phyloP scores from a whole-genome alignment of 2,888 invertebrate genomes.

The Parnassius apollo region DNA sequence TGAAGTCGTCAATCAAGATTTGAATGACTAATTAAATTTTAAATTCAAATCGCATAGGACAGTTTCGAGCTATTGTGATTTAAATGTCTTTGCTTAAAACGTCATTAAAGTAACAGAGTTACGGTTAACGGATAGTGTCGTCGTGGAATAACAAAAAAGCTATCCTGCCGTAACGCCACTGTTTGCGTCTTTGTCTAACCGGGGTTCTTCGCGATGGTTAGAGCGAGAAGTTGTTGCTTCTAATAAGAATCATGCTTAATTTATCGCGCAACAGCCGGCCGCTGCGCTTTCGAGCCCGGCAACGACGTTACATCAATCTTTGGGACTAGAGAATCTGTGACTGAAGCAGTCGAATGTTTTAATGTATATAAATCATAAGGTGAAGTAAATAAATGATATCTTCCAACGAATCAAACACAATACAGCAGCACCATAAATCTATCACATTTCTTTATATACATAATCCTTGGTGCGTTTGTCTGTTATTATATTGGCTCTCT shows the following conservation, averaged over 20 bases:
- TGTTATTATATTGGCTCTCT: too few relatives aligned
- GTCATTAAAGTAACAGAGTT: slow-evolving; percentile 67
- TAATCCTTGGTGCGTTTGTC: too few relatives aligned
- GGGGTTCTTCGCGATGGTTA: slow-evolving; percentile 45
- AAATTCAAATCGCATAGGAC: slow-evolving; percentile 26
- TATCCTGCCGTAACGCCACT: slow-evolving; percentile 58
- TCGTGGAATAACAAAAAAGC: slow-evolving; percentile 73
- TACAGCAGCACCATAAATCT: background rate
- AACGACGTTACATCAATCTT: slow-evolving; percentile 74
- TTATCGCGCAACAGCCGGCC: slow-evolving; percentile 76
- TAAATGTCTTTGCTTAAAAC: slow-evolving; percentile 50
- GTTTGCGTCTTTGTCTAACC: slow-evolving; percentile 61
- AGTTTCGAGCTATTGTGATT: slow-evolving; percentile 36
- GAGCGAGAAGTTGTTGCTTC: slow-evolving; percentile 63
- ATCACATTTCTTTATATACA: too few relatives aligned
- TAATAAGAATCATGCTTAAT: slow-evolving; percentile 75
- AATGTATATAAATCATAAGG: slow-evolving; percentile 49
- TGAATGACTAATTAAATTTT: slow-evolving; percentile 14
- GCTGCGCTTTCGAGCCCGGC: slow-evolving; percentile 53
- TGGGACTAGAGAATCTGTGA: slow-evolving; percentile 45
- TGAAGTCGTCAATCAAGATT: slow-evolving; percentile 24
- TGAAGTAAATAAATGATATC: slow-evolving; percentile 32
- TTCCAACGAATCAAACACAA: slow-evolving; percentile 18
- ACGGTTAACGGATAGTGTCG: slow-evolving; percentile 67
- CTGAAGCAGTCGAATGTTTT: slow-evolving; percentile 41